Evolutionary conservation across 2,113 vertebrate species (phyloP).

Genomic region (Merops nubicus): DNA sequence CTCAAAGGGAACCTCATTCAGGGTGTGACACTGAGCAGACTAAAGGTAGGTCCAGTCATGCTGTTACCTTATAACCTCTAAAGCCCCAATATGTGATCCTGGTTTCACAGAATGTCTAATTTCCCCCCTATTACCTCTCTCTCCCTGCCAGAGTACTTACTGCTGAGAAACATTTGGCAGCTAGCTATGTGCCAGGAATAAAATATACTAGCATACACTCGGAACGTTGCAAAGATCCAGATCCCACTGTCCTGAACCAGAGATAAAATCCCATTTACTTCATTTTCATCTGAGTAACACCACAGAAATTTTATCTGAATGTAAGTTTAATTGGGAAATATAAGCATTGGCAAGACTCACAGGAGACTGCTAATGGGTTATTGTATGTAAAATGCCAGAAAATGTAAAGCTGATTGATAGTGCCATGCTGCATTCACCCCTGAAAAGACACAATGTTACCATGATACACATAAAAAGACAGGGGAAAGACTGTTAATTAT

Average conservation of each 20-base stretch:
- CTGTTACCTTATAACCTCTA: neutral
- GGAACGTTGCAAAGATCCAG: neutral
- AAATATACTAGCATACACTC: neutral
- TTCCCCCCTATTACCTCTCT: neutral
- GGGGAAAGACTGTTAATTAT: neutral
- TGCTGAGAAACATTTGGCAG: neutral
- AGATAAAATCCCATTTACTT: slow-evolving; percentile 3
- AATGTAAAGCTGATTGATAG: neutral
- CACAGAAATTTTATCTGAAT: slow-evolving; percentile 29
- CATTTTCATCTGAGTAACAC: neutral
- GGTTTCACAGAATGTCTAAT: neutral
- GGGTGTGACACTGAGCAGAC: neutral
- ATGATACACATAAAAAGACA: neutral
- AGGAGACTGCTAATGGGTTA: slow-evolving; percentile 15
- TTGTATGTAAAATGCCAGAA: neutral
- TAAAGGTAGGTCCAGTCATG: neutral
- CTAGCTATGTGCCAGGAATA: neutral
- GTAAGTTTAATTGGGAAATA: neutral
- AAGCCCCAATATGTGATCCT: neutral
- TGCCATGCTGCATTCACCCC: neutral
- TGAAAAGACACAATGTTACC: neutral
- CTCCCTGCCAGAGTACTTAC: neutral
- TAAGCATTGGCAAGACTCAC: neutral
- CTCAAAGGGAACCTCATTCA: neutral
- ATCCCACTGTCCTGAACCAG: neutral